A percentile compares a stretch with the other conserved stretches of the same genome.
Evolutionary conservation across 2,113 vertebrate genomes (phyloP).

Genomic region (Tupaia tana): DNA sequence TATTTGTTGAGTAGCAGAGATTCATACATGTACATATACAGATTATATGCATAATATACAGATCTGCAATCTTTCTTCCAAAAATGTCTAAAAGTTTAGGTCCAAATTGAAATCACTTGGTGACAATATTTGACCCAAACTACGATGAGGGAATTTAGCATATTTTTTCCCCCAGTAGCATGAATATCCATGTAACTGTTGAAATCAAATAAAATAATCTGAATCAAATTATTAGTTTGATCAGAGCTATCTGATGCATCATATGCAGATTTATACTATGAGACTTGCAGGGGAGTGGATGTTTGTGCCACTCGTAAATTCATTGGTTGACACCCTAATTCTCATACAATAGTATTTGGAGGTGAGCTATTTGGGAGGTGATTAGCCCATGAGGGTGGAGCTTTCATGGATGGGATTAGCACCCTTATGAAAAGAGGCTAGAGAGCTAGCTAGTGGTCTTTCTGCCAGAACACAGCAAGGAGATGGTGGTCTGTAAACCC

Average conservation of each 20-base stretch:
- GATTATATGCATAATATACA: not conserved
- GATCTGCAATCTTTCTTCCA: not conserved
- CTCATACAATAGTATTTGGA: not conserved
- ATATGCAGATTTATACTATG: too few relatives aligned
- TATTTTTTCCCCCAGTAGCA: not conserved
- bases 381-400: not conserved
- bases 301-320: not conserved
- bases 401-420: not conserved
- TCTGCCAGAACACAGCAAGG: not conserved
- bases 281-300: not conserved
- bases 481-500: not conserved
- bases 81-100: not conserved
- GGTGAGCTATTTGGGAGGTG: not conserved
- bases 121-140: not conserved
- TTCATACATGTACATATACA: not conserved
- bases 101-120: not conserved
- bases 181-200: not conserved
- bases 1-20: not conserved
- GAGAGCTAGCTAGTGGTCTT: not conserved
- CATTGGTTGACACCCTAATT: not conserved
- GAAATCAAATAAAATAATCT: not conserved
- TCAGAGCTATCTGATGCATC: not conserved
- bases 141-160: not conserved
- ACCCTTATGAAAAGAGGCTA: not conserved
- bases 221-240: not conserved